phyloP scores from a whole-genome alignment of 92 coral and sea anemone species.

The Palythoa grandis region DNA sequence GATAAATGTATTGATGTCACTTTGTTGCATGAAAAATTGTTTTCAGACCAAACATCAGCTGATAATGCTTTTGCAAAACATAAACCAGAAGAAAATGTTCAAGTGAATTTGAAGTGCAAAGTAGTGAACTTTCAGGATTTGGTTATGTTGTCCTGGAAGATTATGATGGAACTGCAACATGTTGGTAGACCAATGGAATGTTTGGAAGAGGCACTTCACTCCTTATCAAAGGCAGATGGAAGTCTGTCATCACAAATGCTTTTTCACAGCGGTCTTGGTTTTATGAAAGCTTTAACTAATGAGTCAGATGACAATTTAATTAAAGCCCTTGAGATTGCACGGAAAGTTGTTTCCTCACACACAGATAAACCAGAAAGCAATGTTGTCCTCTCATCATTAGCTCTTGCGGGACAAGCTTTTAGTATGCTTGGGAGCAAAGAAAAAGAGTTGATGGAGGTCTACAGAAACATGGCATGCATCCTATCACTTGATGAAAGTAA shows the following conservation, averaged over 20 bases:
- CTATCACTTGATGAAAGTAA: not conserved
- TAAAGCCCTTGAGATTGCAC: conserved; percentile 13
- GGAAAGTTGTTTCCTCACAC: not conserved
- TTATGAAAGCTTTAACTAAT: not conserved
- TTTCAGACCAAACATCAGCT: not conserved
- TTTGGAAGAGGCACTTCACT: not conserved
- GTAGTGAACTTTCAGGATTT: not conserved
- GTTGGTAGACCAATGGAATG: too few species aligned
- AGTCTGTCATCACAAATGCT: not conserved
- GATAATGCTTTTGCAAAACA: too few species aligned
- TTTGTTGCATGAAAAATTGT: not conserved
- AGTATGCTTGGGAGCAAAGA: not conserved
- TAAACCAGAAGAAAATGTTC: not conserved
- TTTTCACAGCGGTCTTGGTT: conserved; percentile 23
- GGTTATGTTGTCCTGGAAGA: not conserved
- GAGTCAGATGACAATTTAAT: not conserved
- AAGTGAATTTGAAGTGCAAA: not conserved
- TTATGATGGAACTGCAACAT: not conserved
- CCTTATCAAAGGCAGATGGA: not conserved
- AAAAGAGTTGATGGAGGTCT: not conserved
- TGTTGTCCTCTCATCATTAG: not conserved
- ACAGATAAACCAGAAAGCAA: not conserved
- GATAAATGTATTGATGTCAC: not conserved
- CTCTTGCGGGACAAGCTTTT: conserved; percentile 14
- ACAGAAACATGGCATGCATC: not conserved